Base-by-base conservation (phyloP, 2,888 invertebrate species). In the Pemphredon lugubris region DNA sequence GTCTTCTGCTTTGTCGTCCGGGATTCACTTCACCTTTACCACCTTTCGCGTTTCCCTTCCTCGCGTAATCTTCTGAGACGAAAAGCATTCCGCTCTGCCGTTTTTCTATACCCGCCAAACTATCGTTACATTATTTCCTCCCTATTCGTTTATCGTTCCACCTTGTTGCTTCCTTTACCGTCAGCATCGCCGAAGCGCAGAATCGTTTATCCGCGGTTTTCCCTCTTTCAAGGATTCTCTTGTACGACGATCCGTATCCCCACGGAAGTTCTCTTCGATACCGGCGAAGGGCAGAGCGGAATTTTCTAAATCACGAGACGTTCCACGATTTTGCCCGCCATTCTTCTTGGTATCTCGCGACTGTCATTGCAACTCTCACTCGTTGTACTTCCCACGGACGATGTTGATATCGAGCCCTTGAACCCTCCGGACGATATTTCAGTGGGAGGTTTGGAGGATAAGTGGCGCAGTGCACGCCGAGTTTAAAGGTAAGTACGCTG, bases 401-500 rank as follows among this genome's bases (percentile, higher is more conserved):
- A 34, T 34, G 6, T 11, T 11, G 7, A 7, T 2, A 11, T 11
- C n/a, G n/a, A n/a, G n/a, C n/a, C n/a, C n/a, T n/a, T n/a, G n/a
- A n/a, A n/a, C n/a, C n/a, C n/a, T n/a, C n/a, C n/a, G n/a, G n/a
- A n/a, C n/a, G n/a, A n/a, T n/a, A n/a, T n/a, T n/a, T n/a, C n/a
- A n/a, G n/a, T n/a, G n/a, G n/a, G n/a, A n/a, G n/a, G n/a, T n/a
- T n/a, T n/a, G n/a, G n/a, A n/a, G n/a, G n/a, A n/a, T n/a, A n/a
- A n/a, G 11, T 7, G n/a, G 4, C 60, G 30, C 57, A 51, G 34
- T 14, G 30, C 53, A 39, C 66, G 54, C 63, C 67, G 71, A 71
- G 58, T 59, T 26, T 57, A 13, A 58, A 63, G 64, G 55, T 83
- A 83, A 82, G 75, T 79, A 79, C 78, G 75, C 73, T 76, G 79